These are phyloP conservation scores for Apistogramma diplotaenia DNA, from an alignment of 2,113 vertebrate species.

Conservation along the genomic window DNA sequence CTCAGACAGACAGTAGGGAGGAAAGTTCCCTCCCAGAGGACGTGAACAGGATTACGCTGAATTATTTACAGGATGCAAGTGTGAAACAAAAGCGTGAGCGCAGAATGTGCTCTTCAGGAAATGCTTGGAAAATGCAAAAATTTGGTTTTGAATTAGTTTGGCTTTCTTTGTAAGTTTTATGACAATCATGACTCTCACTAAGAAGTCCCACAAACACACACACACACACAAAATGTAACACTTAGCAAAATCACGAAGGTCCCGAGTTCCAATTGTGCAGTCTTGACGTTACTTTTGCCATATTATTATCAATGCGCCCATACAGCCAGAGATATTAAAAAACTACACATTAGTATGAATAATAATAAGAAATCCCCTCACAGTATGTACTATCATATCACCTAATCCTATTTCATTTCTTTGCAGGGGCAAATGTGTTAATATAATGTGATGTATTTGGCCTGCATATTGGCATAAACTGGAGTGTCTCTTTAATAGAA, in stretches of 20 bases:
- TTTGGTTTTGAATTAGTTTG: background rate
- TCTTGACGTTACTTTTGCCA: background rate
- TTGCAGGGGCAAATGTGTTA: background rate
- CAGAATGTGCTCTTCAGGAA: background rate
- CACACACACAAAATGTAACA: background rate
- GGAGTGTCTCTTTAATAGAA: background rate
- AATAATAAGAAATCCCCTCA: background rate
- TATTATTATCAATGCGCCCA: background rate
- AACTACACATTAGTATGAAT: background rate
- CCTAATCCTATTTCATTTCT: background rate
- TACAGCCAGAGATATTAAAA: background rate
- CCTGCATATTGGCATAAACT: background rate
- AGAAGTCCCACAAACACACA: background rate
- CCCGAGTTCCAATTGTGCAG: background rate
- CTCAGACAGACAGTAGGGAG: background rate
- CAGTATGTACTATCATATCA: background rate
- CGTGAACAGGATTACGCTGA: constrained; percentile 3
- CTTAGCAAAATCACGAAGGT: background rate
- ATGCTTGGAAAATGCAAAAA: background rate
- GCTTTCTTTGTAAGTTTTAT: background rate
- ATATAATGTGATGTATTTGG: constrained; percentile 10
- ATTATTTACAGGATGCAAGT: constrained; percentile 30
- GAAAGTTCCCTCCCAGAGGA: constrained; percentile 13
- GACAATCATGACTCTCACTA: background rate
- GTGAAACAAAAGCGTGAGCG: background rate